Evolutionary conservation across 2,797 vertebrate genomes (phyloP), one percentile per base, ranked within the genome.

Genomic region (Rhodeus uyekii): DNA sequence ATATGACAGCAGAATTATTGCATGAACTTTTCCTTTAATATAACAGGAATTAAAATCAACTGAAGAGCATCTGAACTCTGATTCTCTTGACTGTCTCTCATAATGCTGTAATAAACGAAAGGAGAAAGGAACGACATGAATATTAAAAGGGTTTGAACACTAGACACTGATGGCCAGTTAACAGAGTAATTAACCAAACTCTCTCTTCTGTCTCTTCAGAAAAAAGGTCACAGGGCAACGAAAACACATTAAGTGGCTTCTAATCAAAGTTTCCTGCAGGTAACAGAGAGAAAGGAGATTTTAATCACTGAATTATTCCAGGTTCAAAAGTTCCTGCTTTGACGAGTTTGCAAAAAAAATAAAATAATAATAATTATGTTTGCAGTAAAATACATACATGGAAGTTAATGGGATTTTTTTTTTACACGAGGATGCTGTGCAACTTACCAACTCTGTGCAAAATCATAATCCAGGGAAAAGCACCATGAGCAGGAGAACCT

Each of bases 231-330:
- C 87, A 88, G 86, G 89, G 86, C 78, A 84, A 75, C 53, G 86
- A 89, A 89, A 91, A 90, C 90, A 89, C 88, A 32, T 86, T 75
- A 80, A 90, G 88, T 87, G 90, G 80, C 73, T 91, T 93, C 91
- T 93, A 93, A 93, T 93, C 92, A 91, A 92, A 91, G 90, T 85
- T 89, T 82, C 92, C 91, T 91, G 85, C 82, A 87, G 90, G 91
- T 90, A 90, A 88, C 60, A 19, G 36, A 42, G 22, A 50, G 14
- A 55, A 74, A 16, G 22, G 8, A 6, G 71, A 55, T 74, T 55
- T 55, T 8, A 55, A 74, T 90, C 88, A 89, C 74, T 84, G 86
- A 87, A 82, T 87, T 60, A 46, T 29, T 69, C 24, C 42, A 69
- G 14, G 67, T 46, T 46, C 38, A 68, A 4, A 9, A 69, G 9